Evolutionary conservation across 2,797 vertebrate genomes (phyloP), one percentile per base, ranked within the genome.

Genomic region (Crocidura indochinensis): DNA sequence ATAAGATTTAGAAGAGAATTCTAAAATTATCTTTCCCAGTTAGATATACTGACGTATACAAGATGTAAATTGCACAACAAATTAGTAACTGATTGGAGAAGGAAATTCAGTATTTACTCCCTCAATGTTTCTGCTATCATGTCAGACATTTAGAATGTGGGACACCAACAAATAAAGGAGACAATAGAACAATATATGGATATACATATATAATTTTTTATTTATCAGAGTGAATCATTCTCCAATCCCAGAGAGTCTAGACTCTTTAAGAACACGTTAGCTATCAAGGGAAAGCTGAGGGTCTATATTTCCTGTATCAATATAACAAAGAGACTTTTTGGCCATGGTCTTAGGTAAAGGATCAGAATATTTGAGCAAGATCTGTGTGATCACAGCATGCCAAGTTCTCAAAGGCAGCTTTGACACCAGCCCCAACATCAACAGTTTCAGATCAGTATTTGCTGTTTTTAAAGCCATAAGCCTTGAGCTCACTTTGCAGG

Each of bases 361-460:
- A 72, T 74, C 38, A 88, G 60, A 81, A 78, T 80, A 93, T 74
- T 83, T 81, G 47, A 92, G 88, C 69, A 81, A 92, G 20, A 84
- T 77, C 74, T 47, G 44, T 47, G 44, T 72, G 60, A 82, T 8
- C 47, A 53, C 17, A 86, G 44, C 53, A 76, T 71, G 86, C 92
- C 88, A 92, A 88, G 79, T 29, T 46, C 88, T 71, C 56, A 53
- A 84, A 65, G 51, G 81, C 82, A 88, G 80, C n/a, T 49, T 94
- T 90, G 92, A 93, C 84, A 78, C 82, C 69, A 78, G 91, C 65
- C 60, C 83, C 51, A 64, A 78, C 93, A 96, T 95, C 94, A 96
- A 94, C 94, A 83, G 29, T 64, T 96, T 84, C 26, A 14, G 31
- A 90, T 74, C 94, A 77, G 83, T 81, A 84, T 94, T 86, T 94